Percentiles rank a stretch among this genome's conserved stretches.
Evolutionary conservation across 2,113 vertebrate genomes (phyloP).

Genomic region (Heterocephalus glaber): DNA sequence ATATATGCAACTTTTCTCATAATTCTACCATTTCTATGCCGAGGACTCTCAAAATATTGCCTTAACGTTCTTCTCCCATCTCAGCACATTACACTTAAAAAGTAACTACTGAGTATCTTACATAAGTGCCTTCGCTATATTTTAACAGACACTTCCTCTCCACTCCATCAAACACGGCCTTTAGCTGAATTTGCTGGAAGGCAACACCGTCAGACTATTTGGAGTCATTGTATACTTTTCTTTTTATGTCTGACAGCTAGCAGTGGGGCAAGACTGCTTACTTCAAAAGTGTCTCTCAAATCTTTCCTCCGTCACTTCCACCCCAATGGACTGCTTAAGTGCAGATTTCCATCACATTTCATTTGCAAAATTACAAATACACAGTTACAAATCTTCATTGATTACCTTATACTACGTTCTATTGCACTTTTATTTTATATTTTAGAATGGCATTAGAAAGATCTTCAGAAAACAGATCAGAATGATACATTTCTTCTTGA

Average conservation of each 20-base stretch:
- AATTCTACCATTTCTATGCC: neutral
- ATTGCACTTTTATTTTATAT: neutral
- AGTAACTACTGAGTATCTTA: neutral
- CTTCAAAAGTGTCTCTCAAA: neutral
- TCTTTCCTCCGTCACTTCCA: neutral
- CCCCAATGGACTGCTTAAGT: neutral
- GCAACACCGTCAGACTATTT: neutral
- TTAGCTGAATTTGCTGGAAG: neutral
- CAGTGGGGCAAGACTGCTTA: neutral
- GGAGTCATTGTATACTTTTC: neutral
- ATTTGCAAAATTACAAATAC: neutral
- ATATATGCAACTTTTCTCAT: neutral
- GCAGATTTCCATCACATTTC: neutral
- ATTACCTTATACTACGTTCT: neutral
- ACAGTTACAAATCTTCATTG: neutral
- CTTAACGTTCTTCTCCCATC: neutral
- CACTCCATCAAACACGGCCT: neutral
- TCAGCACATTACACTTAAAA: neutral
- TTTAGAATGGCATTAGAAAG: constrained; percentile 10
- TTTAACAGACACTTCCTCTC: neutral
- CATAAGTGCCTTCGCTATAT: neutral
- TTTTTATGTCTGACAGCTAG: neutral
- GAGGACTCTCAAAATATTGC: neutral
- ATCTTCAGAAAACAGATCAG: neutral
- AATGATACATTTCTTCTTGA: neutral